Percentiles rank a stretch among this genome's conserved stretches.
Conservation (phyloP, 2,797 vertebrate genomes). For the Muscicapa striata region DNA sequence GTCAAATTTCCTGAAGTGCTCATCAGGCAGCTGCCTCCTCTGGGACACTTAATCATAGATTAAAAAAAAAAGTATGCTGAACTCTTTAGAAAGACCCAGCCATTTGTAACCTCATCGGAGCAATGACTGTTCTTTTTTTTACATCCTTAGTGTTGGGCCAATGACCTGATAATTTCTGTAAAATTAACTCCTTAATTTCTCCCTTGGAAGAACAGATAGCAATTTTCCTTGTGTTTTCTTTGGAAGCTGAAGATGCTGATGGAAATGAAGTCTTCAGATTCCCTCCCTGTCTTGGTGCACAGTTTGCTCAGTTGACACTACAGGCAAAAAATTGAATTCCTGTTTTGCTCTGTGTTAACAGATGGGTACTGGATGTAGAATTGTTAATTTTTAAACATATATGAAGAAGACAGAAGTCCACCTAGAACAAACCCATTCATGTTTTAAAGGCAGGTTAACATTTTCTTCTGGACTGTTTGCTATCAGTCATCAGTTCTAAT, state of each 20-base stretch:
- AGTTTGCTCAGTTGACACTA: neutral
- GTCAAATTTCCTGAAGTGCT: constrained; percentile 59
- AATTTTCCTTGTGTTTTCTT: neutral
- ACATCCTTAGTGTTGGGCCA: neutral
- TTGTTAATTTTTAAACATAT: neutral
- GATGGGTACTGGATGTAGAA: neutral
- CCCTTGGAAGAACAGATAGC: neutral
- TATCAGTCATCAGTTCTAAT: neutral
- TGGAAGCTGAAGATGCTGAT: neutral
- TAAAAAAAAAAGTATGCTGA: neutral
- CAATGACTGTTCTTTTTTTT: neutral
- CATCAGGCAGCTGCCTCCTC: constrained; percentile 45
- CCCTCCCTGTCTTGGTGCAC: neutral
- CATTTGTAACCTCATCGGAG: neutral
- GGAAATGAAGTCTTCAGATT: neutral
- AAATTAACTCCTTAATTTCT: neutral
- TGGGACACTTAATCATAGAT: neutral
- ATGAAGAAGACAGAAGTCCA: neutral
- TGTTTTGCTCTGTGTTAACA: neutral
- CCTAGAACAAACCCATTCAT: neutral
- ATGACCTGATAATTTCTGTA: neutral
- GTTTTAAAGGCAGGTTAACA: neutral
- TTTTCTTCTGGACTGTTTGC: neutral
- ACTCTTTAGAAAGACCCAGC: neutral
- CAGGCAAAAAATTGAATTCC: neutral